Base-by-base conservation (phyloP, 2,888 invertebrate genomes). In the Willowsia nigromaculata region DNA sequence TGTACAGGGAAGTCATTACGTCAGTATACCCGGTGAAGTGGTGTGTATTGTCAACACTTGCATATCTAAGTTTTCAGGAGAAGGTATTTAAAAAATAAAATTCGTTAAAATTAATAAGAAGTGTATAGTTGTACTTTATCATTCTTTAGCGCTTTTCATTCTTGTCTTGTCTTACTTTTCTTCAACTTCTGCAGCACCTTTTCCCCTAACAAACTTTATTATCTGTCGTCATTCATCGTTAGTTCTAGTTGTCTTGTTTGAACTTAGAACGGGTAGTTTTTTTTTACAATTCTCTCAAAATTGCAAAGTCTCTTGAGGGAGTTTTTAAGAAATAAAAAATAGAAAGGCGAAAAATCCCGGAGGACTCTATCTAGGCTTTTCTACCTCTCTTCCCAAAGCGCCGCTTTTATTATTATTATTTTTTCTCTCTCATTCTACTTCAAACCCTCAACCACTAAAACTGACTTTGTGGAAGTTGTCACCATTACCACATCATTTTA, bases 401-500 rank as follows among this genome's bases (percentile, higher is more conserved):
- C 22, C 22, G 18, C 33, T 50, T 50, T 76, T 30, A 76, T 56
- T 56, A 56, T 27, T 30, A 25, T 40, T 43, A 43, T 74, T 43
- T 74, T 30, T 76, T 76, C 22, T 47, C 25, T 43, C 43, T 74
- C 50, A 22, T 43, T 30, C 53, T 3, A 22, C 56, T 37, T 43
- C 37, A 53, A 50, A 59, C 33, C 50, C 22, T 9, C 59, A 37
- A n/a, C 27, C 6, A 53, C 37, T 33, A 37, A 33, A 56, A 50
- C 30, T 18, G 68, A 80, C 68, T 86, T 86, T 65, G 86, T 78
- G 27, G 78, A 80, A 86, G 53, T 74, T 83, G 83, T 82, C 76
- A 88, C 62, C 62, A 83, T 88, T 88, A 88, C 88, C 88, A 88
- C 88, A 83, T 83, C 88, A 88, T 88, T 84, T 84, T 81, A 27